These are phyloP conservation scores for Ailurus styani DNA, from an alignment of 2,113 vertebrate species.

Conservation along the genomic window DNA sequence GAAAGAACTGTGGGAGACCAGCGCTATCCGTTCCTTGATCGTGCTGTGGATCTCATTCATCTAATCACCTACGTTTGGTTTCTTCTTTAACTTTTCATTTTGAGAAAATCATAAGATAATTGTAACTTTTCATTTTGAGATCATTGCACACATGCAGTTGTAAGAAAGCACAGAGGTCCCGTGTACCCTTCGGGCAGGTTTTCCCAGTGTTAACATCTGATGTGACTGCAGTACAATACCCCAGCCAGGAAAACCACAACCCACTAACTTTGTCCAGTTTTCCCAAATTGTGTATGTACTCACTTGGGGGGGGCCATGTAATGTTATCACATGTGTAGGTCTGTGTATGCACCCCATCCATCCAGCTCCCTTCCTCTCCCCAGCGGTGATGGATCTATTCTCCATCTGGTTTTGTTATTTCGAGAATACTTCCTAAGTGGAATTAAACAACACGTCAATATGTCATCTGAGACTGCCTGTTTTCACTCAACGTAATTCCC, in stretches of 20 bases:
- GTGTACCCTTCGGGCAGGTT: fast-evolving
- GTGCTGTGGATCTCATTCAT: fast-evolving
- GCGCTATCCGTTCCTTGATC: fast-evolving
- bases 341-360: background rate
- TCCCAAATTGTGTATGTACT: fast-evolving
- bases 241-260: fast-evolving
- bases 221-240: fast-evolving
- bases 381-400: too few relatives aligned
- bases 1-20: fast-evolving
- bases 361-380: fast-evolving
- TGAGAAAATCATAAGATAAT: background rate
- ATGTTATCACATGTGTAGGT: background rate
- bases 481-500: background rate
- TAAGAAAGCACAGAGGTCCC: background rate
- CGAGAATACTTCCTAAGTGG: background rate
- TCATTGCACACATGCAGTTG: fast-evolving
- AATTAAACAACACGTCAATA: too few relatives aligned
- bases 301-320: fast-evolving
- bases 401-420: background rate
- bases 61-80: background rate
- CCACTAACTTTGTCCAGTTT: fast-evolving
- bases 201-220: fast-evolving
- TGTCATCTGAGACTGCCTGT: background rate
- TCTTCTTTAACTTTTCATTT: background rate
- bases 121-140: background rate